Evolutionary conservation across 37 sponge, comb jelly and placozoan species (phyloP).

Genomic region (Tethya wilhelma): DNA sequence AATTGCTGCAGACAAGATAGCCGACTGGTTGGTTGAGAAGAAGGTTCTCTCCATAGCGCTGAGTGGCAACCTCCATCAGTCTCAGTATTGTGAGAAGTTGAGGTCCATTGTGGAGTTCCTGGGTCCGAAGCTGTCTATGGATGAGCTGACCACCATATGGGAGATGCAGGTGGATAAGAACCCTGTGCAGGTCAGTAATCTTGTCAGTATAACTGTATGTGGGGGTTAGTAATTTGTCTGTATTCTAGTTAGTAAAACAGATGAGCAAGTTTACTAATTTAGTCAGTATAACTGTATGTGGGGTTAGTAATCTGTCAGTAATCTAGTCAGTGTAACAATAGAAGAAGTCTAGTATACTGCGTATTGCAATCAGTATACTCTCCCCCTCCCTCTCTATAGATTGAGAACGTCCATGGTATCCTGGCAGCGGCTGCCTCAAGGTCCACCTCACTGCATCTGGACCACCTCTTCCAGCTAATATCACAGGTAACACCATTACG

Average conservation of each 20-base stretch:
- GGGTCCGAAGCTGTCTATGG: conserved; percentile 78
- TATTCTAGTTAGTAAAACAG: neutral
- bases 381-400: conserved; percentile 33
- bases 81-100: conserved; percentile 94
- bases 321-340: too few species aligned
- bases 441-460: conserved; percentile 71
- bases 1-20: conserved; percentile 61
- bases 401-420: conserved; percentile 86
- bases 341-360: too few species aligned
- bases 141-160: conserved; percentile 86
- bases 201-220: neutral
- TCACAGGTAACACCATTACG: neutral
- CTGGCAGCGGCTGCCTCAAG: conserved; percentile 83
- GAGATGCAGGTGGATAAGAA: conserved; percentile 90
- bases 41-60: conserved; percentile 90
- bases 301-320: conserved; percentile 4
- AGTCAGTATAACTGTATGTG: neutral
- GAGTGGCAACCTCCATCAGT: conserved; percentile 94
- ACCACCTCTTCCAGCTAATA: conserved; percentile 84
- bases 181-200: conserved; percentile 55
- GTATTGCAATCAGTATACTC: too few species aligned
- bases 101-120: conserved; percentile 91
- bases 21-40: conserved; percentile 80
- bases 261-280: neutral
- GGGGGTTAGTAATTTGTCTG: neutral